phyloP scores from a whole-genome alignment of 2,888 invertebrate species.

The Mythimna ferrago region DNA sequence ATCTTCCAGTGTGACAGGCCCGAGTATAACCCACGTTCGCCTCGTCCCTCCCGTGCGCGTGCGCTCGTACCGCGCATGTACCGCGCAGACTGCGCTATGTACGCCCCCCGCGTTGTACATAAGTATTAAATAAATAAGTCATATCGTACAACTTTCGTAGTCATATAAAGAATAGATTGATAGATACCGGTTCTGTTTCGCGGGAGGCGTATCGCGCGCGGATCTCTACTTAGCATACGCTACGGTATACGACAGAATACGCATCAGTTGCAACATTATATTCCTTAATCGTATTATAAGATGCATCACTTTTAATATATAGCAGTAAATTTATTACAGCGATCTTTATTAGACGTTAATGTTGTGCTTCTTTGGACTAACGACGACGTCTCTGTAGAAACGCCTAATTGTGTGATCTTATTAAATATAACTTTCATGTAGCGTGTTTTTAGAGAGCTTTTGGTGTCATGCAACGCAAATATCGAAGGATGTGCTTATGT shows the following conservation, averaged over 20 bases:
- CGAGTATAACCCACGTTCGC: constrained; percentile 33
- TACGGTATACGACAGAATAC: constrained; percentile 45
- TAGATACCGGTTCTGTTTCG: constrained; percentile 34
- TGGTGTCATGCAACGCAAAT: constrained; percentile 54
- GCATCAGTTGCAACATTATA: constrained; percentile 46
- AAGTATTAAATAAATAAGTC: constrained; percentile 75
- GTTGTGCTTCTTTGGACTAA: constrained; percentile 51
- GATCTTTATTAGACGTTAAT: constrained; percentile 47
- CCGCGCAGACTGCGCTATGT: constrained; percentile 35
- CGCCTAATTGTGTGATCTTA: constrained; percentile 48
- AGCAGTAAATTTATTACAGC: constrained; percentile 53
- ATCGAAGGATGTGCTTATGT: constrained; percentile 49
- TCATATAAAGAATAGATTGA: constrained; percentile 70
- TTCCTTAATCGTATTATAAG: constrained; percentile 50
- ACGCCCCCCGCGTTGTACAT: constrained; percentile 64
- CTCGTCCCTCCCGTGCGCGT: constrained; percentile 1
- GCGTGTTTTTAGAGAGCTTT: constrained; percentile 64
- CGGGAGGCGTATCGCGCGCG: constrained; percentile 39
- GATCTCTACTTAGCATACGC: constrained; percentile 55
- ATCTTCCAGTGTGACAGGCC: constrained; percentile 61
- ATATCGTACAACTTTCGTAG: constrained; percentile 80
- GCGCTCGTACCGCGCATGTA: too few relatives aligned
- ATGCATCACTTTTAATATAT: constrained; percentile 48
- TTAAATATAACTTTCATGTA: constrained; percentile 56
- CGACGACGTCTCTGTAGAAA: constrained; percentile 56